Percentiles rank a stretch among this genome's conserved stretches.
phyloP scores from a whole-genome alignment of 2,113 vertebrate genomes.

The Zosterops hypoxanthus region DNA sequence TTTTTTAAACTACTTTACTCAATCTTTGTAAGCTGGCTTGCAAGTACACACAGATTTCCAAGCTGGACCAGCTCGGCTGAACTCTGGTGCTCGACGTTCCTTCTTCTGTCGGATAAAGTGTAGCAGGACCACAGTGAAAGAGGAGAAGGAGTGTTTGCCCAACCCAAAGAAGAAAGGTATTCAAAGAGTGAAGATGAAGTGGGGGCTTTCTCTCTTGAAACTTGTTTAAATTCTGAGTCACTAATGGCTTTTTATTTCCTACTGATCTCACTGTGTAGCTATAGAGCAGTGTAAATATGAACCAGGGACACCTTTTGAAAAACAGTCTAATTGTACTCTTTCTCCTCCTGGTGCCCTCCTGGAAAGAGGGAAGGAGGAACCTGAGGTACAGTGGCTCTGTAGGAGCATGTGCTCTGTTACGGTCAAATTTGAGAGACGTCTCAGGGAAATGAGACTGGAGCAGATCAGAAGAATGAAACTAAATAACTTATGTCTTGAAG shows the following conservation, averaged over 20 bases:
- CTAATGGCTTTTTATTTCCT: background rate
- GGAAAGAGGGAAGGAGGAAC: background rate
- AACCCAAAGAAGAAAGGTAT: constrained; percentile 88
- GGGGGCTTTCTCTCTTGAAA: background rate
- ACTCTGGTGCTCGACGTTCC: constrained; percentile 87
- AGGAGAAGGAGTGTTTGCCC: constrained; percentile 81
- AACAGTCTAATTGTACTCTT: background rate
- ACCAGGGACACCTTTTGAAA: background rate
- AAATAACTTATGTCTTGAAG: constrained; percentile 3
- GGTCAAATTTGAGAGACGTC: background rate
- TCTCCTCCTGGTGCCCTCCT: background rate
- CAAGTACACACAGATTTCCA: constrained; percentile 89
- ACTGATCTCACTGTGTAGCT: background rate
- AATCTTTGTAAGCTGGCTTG: constrained; percentile 79
- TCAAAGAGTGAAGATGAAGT: background rate
- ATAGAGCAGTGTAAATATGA: background rate
- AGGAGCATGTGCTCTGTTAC: background rate
- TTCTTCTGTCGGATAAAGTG: constrained; percentile 92
- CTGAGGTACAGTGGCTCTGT: background rate
- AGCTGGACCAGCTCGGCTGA: constrained; percentile 77
- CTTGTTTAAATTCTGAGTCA: background rate
- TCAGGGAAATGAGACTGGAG: background rate
- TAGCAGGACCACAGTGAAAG: constrained; percentile 79
- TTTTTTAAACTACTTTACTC: constrained; percentile 15
- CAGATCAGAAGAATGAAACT: constrained; percentile 11